Base-by-base conservation (phyloP, 2,797 vertebrate species). In the Poeciliopsis infans region DNA sequence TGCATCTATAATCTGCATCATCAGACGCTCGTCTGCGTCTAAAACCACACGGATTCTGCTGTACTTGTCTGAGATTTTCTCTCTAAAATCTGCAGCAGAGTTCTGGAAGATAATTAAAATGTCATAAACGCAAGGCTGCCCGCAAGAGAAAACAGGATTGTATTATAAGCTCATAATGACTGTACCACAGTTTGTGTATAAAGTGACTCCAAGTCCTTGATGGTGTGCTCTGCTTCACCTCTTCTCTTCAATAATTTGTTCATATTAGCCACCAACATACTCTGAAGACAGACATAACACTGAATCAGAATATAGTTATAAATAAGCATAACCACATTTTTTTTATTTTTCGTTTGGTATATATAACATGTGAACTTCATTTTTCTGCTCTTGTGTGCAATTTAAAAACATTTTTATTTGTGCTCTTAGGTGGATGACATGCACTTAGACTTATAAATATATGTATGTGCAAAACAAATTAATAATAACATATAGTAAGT, bases 1-100 rank as follows among this genome's bases (percentile, higher is more conserved):
- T 41, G 94, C 91, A 16, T 95, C 94, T 79, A 96, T 88, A 28
- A 96, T 92, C 82, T 92, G 93, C 92, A 95, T 92, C 95, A 96
- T 95, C 39, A 96, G 90, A 28, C 94, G 93, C 85, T 96, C 94
- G 31, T 96, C 94, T 0, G 94, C 93, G 18, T 96, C 94, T 84
- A 96, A 87, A 49, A 94, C 91, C 0, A 87, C 85, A 20, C 88
- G 94, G 49, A 96, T 94, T 82, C 93, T 87, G 78, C 87, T 92
- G 92, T 95, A 96, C 85, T 93, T 95, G 76, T 95, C 93, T 55
- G 90, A 87, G 83, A 96, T 93, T 77, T 89, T 88, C 73, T 94
- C 90, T 76, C 88, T 90, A 86, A 86, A 95, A 61, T 93, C 91
- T 78, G 90, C 88, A 13, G 94, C 86, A 18, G 91, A 93, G 43